phyloP scores from a whole-genome alignment of 1,140 invertebrate species.

The Zaprionus tsacasi region DNA sequence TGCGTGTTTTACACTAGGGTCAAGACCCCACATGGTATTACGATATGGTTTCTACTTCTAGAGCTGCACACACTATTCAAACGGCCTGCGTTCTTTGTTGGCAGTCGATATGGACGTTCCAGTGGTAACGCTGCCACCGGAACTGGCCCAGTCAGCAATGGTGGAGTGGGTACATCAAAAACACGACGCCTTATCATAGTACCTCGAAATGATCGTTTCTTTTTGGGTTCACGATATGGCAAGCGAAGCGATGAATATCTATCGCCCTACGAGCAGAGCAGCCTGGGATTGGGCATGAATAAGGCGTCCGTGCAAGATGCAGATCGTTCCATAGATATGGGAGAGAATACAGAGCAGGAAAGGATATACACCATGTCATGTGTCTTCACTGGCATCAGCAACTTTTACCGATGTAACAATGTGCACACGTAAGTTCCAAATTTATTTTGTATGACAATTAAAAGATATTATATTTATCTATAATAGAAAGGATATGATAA shows the following conservation, averaged over 20 bases:
- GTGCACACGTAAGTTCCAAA: constrained; percentile 51
- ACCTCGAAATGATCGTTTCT: constrained; percentile 81
- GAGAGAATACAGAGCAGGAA: constrained; percentile 5
- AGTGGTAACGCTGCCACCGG: constrained; percentile 39
- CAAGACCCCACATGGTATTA: not conserved
- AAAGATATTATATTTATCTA: not conserved
- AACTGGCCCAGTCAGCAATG: not conserved
- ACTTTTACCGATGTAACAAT: constrained; percentile 69
- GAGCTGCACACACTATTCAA: constrained; percentile 59
- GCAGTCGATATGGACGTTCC: constrained; percentile 82
- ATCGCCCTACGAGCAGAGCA: constrained; percentile 61
- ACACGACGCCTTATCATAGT: constrained; percentile 69
- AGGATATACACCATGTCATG: constrained; percentile 59
- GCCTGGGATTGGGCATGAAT: constrained; percentile 34
- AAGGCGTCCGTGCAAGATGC: constrained; percentile 25
- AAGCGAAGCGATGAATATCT: constrained; percentile 66
- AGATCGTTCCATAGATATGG: constrained; percentile 2
- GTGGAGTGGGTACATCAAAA: constrained; percentile 53
- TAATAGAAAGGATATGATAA: constrained; percentile 43
- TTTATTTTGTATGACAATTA: not conserved
- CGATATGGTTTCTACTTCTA: constrained; percentile 1
- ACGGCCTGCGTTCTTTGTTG: constrained; percentile 77
- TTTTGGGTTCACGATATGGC: constrained; percentile 81
- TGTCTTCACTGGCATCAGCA: constrained; percentile 65
- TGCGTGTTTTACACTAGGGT: too few relatives aligned